phyloP scores from a whole-genome alignment of 2,888 invertebrate genomes.

The Cheilosia scutellata region DNA sequence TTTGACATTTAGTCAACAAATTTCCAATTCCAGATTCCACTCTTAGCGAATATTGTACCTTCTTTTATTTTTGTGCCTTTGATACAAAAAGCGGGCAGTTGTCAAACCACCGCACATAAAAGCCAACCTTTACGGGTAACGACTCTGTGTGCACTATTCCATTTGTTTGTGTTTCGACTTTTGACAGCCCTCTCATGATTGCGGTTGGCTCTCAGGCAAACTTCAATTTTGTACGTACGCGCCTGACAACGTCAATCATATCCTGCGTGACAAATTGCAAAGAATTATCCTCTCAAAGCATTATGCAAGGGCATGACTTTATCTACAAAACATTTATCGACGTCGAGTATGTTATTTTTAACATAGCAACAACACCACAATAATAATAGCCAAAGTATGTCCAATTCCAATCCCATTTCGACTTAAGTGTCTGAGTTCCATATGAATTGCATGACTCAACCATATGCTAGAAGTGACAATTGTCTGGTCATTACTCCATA shows the following conservation, averaged over 20 bases:
- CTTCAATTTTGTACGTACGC: background rate
- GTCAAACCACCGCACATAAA: too few species aligned
- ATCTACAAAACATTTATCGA: background rate
- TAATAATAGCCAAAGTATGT: background rate
- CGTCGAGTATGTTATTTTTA: background rate
- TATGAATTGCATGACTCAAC: conserved; percentile 39
- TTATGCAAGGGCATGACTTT: conserved; percentile 29
- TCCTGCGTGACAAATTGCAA: conserved; percentile 9
- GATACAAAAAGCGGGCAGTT: too few species aligned
- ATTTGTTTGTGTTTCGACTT: too few species aligned
- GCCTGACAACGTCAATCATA: background rate
- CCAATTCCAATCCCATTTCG: background rate
- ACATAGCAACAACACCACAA: conserved; percentile 8
- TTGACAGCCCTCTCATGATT: too few species aligned
- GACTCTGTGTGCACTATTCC: too few species aligned
- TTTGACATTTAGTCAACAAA: too few species aligned
- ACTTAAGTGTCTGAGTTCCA: conserved; percentile 2
- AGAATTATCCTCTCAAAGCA: background rate
- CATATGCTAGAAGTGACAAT: conserved; percentile 23
- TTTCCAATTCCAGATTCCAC: too few species aligned
- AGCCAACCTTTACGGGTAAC: too few species aligned
- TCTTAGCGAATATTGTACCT: too few species aligned
- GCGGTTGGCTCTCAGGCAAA: too few species aligned
- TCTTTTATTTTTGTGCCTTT: too few species aligned
- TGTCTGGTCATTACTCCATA: background rate